Conservation (phyloP, 2,888 invertebrate genomes). For the Sinotaia quadrata region DNA sequence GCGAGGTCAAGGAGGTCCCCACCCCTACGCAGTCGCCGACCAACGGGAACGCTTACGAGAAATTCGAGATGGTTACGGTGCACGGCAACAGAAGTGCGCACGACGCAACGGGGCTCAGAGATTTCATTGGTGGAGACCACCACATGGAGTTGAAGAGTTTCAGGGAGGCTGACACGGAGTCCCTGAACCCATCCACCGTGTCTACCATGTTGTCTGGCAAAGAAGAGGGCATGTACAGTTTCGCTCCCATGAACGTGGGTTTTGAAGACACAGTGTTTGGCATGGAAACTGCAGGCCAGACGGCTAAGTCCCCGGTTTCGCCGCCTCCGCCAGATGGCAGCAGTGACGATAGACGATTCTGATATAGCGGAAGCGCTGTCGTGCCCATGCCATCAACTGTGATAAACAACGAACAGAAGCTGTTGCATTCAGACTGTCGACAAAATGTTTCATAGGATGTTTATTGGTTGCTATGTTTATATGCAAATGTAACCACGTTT, state of each 20-base stretch:
- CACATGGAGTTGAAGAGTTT: slow-evolving; percentile 9
- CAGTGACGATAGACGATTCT: background rate
- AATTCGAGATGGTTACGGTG: slow-evolving; percentile 13
- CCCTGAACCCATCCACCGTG: slow-evolving; percentile 8
- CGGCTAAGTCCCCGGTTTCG: slow-evolving; percentile 1
- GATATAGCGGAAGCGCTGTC: too few relatives aligned
- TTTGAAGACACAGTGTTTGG: background rate
- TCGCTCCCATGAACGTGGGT: too few relatives aligned
- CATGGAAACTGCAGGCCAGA: slow-evolving; percentile 9
- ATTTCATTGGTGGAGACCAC: slow-evolving; percentile 4
- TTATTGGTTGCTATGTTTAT: too few relatives aligned
- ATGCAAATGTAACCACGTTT: too few relatives aligned
- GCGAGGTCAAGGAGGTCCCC: slow-evolving; percentile 28
- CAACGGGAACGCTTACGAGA: background rate
- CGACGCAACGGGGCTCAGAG: background rate
- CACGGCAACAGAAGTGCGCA: background rate
- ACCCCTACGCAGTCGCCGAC: slow-evolving; percentile 23
- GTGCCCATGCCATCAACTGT: too few relatives aligned
- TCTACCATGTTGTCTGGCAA: slow-evolving; percentile 7
- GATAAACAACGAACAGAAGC: too few relatives aligned
- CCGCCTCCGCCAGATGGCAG: background rate
- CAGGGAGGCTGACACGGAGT: slow-evolving; percentile 11
- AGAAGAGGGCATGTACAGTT: background rate
- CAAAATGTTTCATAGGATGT: too few relatives aligned
- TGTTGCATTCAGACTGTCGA: too few relatives aligned